Base-by-base conservation (phyloP, 2,113 vertebrate genomes). In the Toxotes chatareus region DNA sequence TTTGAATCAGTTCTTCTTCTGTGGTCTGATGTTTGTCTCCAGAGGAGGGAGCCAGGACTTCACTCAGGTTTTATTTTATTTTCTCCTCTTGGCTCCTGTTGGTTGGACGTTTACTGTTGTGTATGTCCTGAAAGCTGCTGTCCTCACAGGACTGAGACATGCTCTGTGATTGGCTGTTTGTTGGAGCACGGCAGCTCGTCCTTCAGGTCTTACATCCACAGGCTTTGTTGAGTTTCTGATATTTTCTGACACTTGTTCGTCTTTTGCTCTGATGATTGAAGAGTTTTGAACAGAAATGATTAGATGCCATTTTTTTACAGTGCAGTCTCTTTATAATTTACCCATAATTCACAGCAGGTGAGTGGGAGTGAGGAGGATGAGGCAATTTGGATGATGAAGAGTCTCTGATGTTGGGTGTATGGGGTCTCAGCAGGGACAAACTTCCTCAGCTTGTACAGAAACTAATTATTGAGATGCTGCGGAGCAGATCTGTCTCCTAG, bases 401-500 rank as follows among this genome's bases (percentile, higher is more conserved):
- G 21, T 32, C 19, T 60, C 6, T 31, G 7, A 0, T 42, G 72
- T 7, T n/a, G 19, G 17, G 27, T 4, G 12, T 55, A 82, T 2
- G 21, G 79, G 6, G 59, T 38, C 10, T 76, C 57, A 49, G 13
- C 31, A 71, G 66, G 73, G 73, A 76, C 80, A 76, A 70, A 62
- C 47, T 32, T 49, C 27, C n/a, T 32, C 16, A 40, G 21, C 56
- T 51, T 59, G 32, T 7, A 81, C 62, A 46, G 51, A 75, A 21
- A 53, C 19, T 56, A 61, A 79, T 74, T 61, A 57, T 68, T 71
- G 46, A 67, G 13, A 72, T 47, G 65, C 68, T 69, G 73, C 83
- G 42, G 83, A 56, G 64, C 65, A 55, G 46, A 56, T 60, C 70
- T 64, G 71, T 83, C 62, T 72, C 86, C 66, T 88, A 82, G 83